Base-by-base conservation (phyloP, 2,797 vertebrate species). In the Hippopotamyrus pictus region DNA sequence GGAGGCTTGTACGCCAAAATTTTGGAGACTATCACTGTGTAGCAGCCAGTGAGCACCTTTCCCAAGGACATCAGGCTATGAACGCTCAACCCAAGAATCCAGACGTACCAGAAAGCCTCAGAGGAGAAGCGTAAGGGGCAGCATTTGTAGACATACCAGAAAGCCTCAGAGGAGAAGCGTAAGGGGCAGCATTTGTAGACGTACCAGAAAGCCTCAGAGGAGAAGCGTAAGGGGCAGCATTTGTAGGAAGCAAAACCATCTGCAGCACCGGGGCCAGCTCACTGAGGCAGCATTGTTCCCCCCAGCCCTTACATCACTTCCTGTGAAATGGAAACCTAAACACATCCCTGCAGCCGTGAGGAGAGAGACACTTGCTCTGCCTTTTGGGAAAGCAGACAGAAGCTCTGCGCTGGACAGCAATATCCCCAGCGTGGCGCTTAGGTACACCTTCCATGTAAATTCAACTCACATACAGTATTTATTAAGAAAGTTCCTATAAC, bases 1-100 rank as follows among this genome's bases (percentile, higher is more conserved):
- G 88, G 88, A 2, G 88, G 54, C 37, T 79, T 84, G 53, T 89
- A 44, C 46, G 57, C n/a, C 86, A 69, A 41, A 88, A 88, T 37
- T 86, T 22, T n/a, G 29, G 84, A 54, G 29, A 50, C 22, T 25
- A 37, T 25, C 86, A n/a, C 5, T 46, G 86, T 44, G 19, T 65
- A 4, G 44, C 29, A 88, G 57, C 57, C 57, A 44, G 41, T 69
- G 57, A n/a, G 57, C 37, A 41, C 73, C 33, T 79, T 12, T 33
- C 65, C 65, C 65, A 37, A 17, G 25, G 12, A 73, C 4, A 37
- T 37, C 65, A 37, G 65, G 65, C 65, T 73, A 73, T 29, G 65
- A 73, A 73, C 1, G 29, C 65, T 33, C 33, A 79, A 41, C 37
- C 14, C 37, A 79, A 5, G 37, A 79, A 44, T 17, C 33, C 73